Percentiles rank a stretch among this genome's conserved stretches.
These are phyloP conservation scores for Silurus lanzhouensis DNA, from an alignment of 2,797 vertebrate genomes.

Conservation along the genomic window DNA sequence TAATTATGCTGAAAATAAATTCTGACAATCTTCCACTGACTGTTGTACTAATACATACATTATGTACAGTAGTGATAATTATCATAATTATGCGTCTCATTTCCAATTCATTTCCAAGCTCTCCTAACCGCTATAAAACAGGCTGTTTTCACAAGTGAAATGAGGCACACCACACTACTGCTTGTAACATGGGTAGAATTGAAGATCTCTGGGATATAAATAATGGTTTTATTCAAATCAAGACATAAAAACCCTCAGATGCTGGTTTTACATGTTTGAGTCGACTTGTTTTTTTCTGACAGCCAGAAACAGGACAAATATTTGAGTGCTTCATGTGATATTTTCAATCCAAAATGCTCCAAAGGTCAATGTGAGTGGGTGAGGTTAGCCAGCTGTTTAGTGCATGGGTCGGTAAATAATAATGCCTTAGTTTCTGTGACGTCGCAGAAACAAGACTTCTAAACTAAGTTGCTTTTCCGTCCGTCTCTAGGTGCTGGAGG, in stretches of 20 bases:
- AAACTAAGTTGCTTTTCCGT: neutral
- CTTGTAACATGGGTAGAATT: neutral
- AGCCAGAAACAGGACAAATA: neutral
- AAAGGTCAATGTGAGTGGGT: neutral
- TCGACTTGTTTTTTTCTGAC: neutral
- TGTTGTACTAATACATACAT: neutral
- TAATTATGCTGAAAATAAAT: no score
- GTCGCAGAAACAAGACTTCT: neutral
- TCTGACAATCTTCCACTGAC: no score
- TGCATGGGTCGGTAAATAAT: neutral
- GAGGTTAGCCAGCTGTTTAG: neutral
- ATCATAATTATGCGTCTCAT: no score
- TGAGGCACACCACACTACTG: neutral
- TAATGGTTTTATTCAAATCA: neutral
- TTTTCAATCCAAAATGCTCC: neutral
- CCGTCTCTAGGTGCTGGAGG: neutral
- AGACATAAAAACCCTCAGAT: neutral
- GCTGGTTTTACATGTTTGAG: neutral
- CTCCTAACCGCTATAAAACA: neutral
- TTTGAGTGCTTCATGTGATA: neutral
- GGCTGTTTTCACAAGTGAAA: neutral
- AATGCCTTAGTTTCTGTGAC: neutral
- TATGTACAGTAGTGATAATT: neutral
- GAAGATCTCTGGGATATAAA: neutral
- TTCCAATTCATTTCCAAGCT: neutral